Base-by-base conservation (phyloP, 2,888 invertebrate genomes). In the Timema cristinae region DNA sequence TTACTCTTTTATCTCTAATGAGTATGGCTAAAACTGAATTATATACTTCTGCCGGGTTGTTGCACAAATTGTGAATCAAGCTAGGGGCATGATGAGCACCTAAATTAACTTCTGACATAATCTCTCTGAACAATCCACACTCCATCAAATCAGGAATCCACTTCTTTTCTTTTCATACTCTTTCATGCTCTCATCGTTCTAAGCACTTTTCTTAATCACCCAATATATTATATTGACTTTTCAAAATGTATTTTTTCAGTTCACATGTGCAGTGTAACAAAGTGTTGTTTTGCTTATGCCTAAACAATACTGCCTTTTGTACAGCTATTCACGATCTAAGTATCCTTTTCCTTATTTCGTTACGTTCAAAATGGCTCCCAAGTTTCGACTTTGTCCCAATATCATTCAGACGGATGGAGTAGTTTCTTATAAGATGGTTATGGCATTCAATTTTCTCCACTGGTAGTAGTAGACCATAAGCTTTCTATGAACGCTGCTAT, bases 351-450 rank as follows among this genome's bases (percentile, higher is more conserved):
- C 59, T 8, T 9, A 59, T 6, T 10, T 59, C 59, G n/a, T 59
- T 59, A 8, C 59, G n/a, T 6, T 15, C 7, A 8, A 6, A 7
- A 9, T 15, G 15, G 16, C 8, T 59, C 16, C 11, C 59, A 59
- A 7, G 16, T 59, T 59, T 59, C 7, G 7, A 59, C 7, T 59
- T 59, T 59, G 59, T 59, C 16, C n/a, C 59, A 15, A 59, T 59
- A n/a, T 16, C 59, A 15, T 8, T n/a, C 16, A 59, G 16, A 59
- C n/a, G 59, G 16, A 7, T 59, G 59, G 7, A 15, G 48, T 66
- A 71, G 15, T 68, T 71, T 16, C 71, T 50, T 49, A 71, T 49
- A 51, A 71, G 67, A 52, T 71, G 71, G 47, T 71, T 71, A n/a
- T 67, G 50, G 68, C 71, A 71, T 50, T 71, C 71, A 13, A 68